Conservation (phyloP, 2,888 invertebrate genomes). For the Drosophila paramelanica region DNA sequence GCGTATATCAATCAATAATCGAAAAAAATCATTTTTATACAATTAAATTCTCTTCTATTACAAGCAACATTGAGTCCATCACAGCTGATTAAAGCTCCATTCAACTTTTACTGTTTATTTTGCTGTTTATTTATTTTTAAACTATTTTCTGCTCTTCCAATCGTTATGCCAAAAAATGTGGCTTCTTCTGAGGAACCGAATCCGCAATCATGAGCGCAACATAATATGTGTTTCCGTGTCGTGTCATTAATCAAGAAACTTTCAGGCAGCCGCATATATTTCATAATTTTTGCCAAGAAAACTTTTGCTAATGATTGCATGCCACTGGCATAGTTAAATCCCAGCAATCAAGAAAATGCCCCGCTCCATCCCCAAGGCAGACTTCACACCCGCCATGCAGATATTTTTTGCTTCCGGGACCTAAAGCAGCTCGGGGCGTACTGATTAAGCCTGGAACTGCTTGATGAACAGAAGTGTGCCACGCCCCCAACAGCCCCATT, state of each 20-base stretch:
- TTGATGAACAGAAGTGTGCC: conserved; percentile 43
- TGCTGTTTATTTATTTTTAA: neutral
- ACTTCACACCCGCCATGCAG: conserved; percentile 25
- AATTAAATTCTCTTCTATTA: neutral
- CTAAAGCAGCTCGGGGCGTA: conserved; percentile 33
- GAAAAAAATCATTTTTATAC: too few relatives aligned
- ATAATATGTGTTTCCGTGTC: conserved; percentile 34
- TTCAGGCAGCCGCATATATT: conserved; percentile 33
- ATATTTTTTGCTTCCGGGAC: conserved; percentile 20
- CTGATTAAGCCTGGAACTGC: conserved; percentile 56
- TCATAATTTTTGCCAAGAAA: conserved; percentile 46
- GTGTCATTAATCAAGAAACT: conserved; percentile 60
- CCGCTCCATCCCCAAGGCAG: conserved; percentile 3
- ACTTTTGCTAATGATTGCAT: conserved; percentile 70
- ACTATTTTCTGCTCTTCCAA: neutral
- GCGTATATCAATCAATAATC: too few relatives aligned
- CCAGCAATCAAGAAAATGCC: conserved; percentile 41
- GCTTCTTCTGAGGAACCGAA: conserved; percentile 6
- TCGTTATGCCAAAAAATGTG: neutral
- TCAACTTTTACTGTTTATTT: too few relatives aligned
- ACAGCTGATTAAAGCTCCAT: too few relatives aligned
- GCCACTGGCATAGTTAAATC: conserved; percentile 50
- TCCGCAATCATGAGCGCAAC: conserved; percentile 21
- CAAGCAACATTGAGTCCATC: neutral
- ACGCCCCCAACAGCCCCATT: conserved; percentile 22